A percentile compares a stretch with the other conserved stretches of the same genome.
phyloP scores from a whole-genome alignment of 2,113 vertebrate species.

The Strix uralensis region DNA sequence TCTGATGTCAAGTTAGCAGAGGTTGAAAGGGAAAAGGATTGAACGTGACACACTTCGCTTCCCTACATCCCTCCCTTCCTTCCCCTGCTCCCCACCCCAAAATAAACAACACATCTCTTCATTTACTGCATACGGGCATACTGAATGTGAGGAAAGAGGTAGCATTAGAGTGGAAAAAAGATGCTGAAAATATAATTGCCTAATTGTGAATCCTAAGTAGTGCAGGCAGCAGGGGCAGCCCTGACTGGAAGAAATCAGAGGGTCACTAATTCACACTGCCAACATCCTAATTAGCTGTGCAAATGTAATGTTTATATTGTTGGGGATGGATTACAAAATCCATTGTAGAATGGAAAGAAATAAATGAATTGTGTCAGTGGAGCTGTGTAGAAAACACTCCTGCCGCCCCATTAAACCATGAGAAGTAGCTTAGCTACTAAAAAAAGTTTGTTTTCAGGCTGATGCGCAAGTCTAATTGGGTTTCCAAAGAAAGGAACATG shows the following conservation, averaged over 20 bases:
- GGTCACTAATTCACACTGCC: constrained; percentile 58
- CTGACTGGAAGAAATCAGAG: constrained; percentile 46
- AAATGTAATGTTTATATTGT: constrained; percentile 60
- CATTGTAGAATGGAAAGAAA: constrained; percentile 46
- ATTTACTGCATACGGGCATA: background rate
- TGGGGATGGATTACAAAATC: constrained; percentile 49
- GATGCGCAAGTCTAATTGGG: constrained; percentile 61
- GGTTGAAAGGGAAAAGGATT: background rate
- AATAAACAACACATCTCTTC: background rate
- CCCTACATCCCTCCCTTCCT: background rate
- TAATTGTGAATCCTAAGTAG: constrained; percentile 36
- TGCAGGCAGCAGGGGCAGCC: constrained; percentile 32
- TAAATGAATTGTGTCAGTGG: constrained; percentile 54
- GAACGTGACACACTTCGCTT: background rate
- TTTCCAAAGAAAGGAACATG: constrained; percentile 64
- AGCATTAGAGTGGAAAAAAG: background rate
- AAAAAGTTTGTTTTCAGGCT: constrained; percentile 68
- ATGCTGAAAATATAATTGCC: constrained; percentile 17
- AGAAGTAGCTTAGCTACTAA: constrained; percentile 60
- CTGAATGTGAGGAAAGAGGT: background rate
- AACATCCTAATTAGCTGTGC: constrained; percentile 64
- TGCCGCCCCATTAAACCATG: constrained; percentile 49
- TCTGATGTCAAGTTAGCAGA: background rate
- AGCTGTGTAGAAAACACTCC: constrained; percentile 39
- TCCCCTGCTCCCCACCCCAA: background rate